Evolutionary conservation across 2,797 vertebrate genomes (phyloP).

Genomic region (Schizopygopsis malacanthus): DNA sequence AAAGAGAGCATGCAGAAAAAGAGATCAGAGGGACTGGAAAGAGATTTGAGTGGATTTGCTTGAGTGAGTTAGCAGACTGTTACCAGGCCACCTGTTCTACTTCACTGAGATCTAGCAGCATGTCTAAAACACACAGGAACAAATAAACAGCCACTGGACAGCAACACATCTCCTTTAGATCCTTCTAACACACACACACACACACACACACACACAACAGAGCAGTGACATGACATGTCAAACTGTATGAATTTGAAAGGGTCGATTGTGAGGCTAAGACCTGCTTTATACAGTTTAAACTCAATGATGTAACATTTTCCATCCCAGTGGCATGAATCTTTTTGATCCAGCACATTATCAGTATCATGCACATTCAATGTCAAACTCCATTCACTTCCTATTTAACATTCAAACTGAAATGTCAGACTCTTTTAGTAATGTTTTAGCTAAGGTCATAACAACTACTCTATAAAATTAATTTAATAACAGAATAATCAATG

Average conservation of each 20-base stretch:
- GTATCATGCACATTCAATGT: neutral
- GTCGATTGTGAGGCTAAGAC: neutral
- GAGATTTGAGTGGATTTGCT: conserved; percentile 46
- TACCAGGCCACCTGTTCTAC: conserved; percentile 43
- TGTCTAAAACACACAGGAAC: conserved; percentile 12
- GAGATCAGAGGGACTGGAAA: conserved; percentile 24
- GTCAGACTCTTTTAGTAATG: neutral
- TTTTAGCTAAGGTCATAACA: neutral
- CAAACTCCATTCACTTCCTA: neutral
- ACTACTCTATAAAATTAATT: neutral
- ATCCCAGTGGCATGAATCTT: neutral
- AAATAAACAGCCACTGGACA: conserved; percentile 9
- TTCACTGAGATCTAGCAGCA: neutral
- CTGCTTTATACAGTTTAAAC: neutral
- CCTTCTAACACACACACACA: neutral
- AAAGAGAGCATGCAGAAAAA: conserved; percentile 11
- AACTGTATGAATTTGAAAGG: neutral
- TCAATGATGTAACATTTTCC: neutral
- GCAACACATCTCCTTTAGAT: neutral
- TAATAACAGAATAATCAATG: neutral
- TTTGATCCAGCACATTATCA: neutral
- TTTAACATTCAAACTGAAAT: neutral
- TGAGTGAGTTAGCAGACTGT: conserved; percentile 39
- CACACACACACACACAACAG: neutral
- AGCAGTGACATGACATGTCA: neutral